Conservation (phyloP, 2,888 invertebrate species). For the Zootermopsis nevadensis region DNA sequence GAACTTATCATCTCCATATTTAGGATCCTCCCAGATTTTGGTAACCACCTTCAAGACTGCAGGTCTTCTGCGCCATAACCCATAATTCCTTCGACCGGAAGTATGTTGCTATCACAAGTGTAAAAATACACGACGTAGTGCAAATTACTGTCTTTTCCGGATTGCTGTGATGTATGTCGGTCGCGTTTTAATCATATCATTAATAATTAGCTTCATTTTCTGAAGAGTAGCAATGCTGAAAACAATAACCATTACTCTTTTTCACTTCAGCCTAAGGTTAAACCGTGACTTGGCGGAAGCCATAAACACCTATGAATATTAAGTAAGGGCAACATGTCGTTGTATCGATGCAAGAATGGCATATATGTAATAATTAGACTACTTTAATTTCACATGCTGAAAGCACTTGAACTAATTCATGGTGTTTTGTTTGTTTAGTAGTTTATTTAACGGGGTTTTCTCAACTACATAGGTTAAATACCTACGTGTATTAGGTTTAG, state of each 20-base stretch:
- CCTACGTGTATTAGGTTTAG: too few relatives aligned
- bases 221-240: not conserved
- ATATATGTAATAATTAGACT: not conserved
- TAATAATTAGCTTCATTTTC: slow-evolving; percentile 31
- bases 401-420: too few relatives aligned
- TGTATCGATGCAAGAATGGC: not conserved
- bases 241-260: slow-evolving; percentile 36
- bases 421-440: too few relatives aligned
- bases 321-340: not conserved
- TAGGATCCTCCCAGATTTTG: too few relatives aligned
- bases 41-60: too few relatives aligned
- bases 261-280: slow-evolving; percentile 16
- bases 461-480: too few relatives aligned
- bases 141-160: not conserved
- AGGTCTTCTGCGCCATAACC: too few relatives aligned
- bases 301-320: slow-evolving; percentile 32
- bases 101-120: not conserved
- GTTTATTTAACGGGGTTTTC: not conserved
- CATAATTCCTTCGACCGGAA: too few relatives aligned
- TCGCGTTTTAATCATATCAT: slow-evolving; percentile 24
- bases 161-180: slow-evolving; percentile 10
- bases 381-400: too few relatives aligned
- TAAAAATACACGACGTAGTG: not conserved
- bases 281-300: slow-evolving; percentile 30
- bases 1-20: too few relatives aligned